Percentiles rank a stretch among this genome's conserved stretches.
These are phyloP conservation scores for Plectropomus leopardus DNA, from an alignment of 2,113 vertebrate species.

Conservation along the genomic window DNA sequence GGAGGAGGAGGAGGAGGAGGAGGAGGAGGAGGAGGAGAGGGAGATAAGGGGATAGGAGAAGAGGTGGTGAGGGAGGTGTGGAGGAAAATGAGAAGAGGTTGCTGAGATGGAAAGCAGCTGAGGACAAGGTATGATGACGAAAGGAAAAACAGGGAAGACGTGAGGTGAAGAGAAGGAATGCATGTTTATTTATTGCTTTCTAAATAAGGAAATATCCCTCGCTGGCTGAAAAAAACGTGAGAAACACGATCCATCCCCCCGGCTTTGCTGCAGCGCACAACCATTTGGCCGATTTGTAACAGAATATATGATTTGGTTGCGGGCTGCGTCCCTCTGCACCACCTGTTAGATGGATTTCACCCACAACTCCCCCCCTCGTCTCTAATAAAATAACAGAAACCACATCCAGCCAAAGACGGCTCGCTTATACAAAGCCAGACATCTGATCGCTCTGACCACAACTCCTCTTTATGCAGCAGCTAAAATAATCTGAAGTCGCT, in stretches of 20 bases:
- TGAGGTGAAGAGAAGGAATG: slow-evolving; percentile 53
- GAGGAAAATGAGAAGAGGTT: neutral
- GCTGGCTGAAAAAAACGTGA: slow-evolving; percentile 23
- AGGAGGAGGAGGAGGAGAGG: slow-evolving; percentile 14
- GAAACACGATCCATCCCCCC: slow-evolving; percentile 23
- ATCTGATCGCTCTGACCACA: neutral
- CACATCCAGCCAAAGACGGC: slow-evolving; percentile 11
- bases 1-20: neutral
- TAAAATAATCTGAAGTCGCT: slow-evolving; percentile 1
- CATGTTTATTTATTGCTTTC: slow-evolving; percentile 71
- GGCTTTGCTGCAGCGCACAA: neutral
- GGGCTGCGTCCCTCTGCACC: slow-evolving; percentile 17
- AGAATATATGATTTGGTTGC: slow-evolving; percentile 22
- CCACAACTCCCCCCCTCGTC: slow-evolving; percentile 7
- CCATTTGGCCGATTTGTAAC: neutral
- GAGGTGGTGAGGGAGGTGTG: neutral
- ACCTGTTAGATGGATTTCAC: slow-evolving; percentile 52
- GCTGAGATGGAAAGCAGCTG: slow-evolving; percentile 23
- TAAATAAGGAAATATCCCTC: slow-evolving; percentile 64
- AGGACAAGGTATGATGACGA: slow-evolving; percentile 2
- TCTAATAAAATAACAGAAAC: slow-evolving; percentile 26
- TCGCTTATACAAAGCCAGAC: slow-evolving; percentile 33
- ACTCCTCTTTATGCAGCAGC: neutral
- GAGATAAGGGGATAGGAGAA: slow-evolving; percentile 19
- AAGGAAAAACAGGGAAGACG: slow-evolving; percentile 16